phyloP scores from a whole-genome alignment of 2,888 invertebrate genomes.

The Isoperla grammatica region DNA sequence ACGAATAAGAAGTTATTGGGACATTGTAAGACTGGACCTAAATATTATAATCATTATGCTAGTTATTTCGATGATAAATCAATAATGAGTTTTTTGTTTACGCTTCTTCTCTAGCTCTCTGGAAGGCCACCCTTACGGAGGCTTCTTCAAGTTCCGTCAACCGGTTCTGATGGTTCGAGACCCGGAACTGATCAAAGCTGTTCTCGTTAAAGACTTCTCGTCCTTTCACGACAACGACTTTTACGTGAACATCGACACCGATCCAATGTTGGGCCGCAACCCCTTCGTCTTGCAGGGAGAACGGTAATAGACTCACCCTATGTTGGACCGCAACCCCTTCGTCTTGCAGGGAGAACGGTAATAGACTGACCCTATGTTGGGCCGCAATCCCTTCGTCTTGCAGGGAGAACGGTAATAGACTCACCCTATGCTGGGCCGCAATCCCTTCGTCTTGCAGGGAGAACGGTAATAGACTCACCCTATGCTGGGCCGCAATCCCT shows the following conservation, averaged over 20 bases:
- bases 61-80: background rate
- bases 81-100: background rate
- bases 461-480: too few species aligned
- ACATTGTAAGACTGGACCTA: too few species aligned
- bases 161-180: constrained; percentile 27
- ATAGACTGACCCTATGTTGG: too few species aligned
- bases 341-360: too few species aligned
- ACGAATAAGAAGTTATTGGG: too few species aligned
- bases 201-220: constrained; percentile 39
- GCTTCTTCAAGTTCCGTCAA: constrained; percentile 38
- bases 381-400: too few species aligned
- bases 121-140: constrained; percentile 39
- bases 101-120: constrained; percentile 36
- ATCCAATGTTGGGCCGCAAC: constrained; percentile 26
- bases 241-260: constrained; percentile 26
- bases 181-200: constrained; percentile 26
- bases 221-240: constrained; percentile 42
- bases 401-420: too few species aligned
- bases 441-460: too few species aligned
- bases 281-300: constrained; percentile 23
- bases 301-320: constrained; percentile 19
- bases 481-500: too few species aligned
- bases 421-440: too few species aligned
- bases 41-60: too few species aligned
- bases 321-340: too few species aligned